Percentiles rank a stretch among this genome's conserved stretches.
Evolutionary conservation across 1,140 invertebrate genomes (phyloP).

Genomic region (Steinernema khuongi): DNA sequence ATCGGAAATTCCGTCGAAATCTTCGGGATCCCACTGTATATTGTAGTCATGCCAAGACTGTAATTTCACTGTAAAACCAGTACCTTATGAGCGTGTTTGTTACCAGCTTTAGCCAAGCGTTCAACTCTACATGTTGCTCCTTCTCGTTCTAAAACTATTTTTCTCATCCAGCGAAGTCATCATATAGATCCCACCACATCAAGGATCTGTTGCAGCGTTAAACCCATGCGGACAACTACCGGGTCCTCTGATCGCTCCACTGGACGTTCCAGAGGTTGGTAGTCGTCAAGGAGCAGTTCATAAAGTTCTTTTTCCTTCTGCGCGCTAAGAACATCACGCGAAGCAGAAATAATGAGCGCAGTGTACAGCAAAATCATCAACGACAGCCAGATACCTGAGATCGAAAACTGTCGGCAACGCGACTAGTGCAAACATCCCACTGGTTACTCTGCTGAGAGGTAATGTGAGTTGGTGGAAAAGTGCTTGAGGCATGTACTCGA

Average conservation of each 20-base stretch:
- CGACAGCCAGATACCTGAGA: too few relatives aligned
- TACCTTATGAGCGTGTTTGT: neutral
- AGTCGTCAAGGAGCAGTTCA: constrained; percentile 82
- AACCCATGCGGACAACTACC: constrained; percentile 87
- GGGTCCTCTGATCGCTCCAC: constrained; percentile 91
- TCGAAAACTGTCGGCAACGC: too few relatives aligned
- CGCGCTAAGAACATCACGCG: constrained; percentile 73
- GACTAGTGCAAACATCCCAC: too few relatives aligned
- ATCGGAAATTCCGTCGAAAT: constrained; percentile 87
- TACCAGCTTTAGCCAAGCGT: constrained; percentile 59
- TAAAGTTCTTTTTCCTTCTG: constrained; percentile 84
- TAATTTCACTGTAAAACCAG: neutral
- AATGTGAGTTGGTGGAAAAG: too few relatives aligned
- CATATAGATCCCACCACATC: constrained; percentile 77
- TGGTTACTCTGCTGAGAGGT: too few relatives aligned
- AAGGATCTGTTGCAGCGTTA: constrained; percentile 98
- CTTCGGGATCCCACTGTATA: constrained; percentile 86
- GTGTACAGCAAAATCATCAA: neutral
- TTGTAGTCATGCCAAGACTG: constrained; percentile 89
- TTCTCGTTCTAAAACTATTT: constrained; percentile 34
- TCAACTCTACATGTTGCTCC: constrained; percentile 40
- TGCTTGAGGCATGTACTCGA: too few relatives aligned
- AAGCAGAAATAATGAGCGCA: constrained; percentile 69
- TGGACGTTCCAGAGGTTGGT: constrained; percentile 91
- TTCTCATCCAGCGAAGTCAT: constrained; percentile 24